Conservation (phyloP, 2,888 invertebrate genomes). For the Clepsis dumicolana region DNA sequence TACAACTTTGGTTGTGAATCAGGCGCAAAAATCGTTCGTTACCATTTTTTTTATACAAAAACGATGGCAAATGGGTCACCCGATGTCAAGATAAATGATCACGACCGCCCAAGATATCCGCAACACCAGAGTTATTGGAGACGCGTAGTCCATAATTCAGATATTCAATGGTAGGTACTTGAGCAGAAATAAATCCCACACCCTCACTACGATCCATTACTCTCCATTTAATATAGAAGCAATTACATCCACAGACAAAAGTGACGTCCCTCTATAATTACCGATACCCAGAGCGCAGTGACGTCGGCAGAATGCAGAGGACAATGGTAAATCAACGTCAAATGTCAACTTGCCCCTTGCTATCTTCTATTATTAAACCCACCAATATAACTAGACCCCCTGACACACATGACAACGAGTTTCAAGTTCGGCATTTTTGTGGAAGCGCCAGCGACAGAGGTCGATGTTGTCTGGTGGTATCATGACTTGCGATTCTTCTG, state of each 20-base stretch:
- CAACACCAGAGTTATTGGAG: no score
- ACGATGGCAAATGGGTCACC: no score
- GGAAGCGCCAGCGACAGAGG: slow-evolving; percentile 52
- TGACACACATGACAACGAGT: slow-evolving; percentile 59
- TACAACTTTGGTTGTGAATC: no score
- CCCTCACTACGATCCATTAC: slow-evolving; percentile 33
- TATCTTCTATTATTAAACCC: slow-evolving; percentile 61
- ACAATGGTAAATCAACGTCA: slow-evolving; percentile 85
- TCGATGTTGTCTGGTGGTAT: slow-evolving; percentile 58
- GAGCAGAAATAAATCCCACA: slow-evolving; percentile 16
- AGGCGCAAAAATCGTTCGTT: no score
- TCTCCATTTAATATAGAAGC: slow-evolving; percentile 39
- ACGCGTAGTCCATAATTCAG: no score
- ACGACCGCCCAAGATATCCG: no score
- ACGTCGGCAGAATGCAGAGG: slow-evolving; percentile 71
- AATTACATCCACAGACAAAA: slow-evolving; percentile 44
- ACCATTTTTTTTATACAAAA: no score
- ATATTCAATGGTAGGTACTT: no score
- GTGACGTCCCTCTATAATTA: slow-evolving; percentile 51
- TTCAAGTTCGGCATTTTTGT: slow-evolving; percentile 44
- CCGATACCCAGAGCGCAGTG: slow-evolving; percentile 61
- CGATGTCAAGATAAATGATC: no score
- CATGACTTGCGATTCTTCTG: slow-evolving; percentile 78
- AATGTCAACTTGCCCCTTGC: slow-evolving; percentile 78
- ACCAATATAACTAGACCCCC: slow-evolving; percentile 61